phyloP scores from a whole-genome alignment of 1,140 invertebrate genomes.

The Rhagoletis zephyria region DNA sequence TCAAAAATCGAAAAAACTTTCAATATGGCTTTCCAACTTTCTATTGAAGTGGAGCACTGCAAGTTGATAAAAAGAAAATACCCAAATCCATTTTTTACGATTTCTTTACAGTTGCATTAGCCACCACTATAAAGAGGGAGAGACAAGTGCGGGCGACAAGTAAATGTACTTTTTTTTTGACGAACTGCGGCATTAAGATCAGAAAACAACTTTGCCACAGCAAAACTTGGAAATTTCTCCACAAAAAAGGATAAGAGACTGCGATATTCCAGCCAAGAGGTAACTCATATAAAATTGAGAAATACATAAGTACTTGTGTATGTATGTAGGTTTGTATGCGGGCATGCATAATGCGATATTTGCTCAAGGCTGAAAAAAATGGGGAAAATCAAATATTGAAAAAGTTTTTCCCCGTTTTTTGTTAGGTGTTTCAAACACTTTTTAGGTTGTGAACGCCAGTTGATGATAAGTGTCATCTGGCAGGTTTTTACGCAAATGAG shows the following conservation, averaged over 20 bases:
- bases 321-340: not conserved
- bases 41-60: not conserved
- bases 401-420: not conserved
- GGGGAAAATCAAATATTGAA: not conserved
- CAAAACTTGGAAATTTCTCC: not conserved
- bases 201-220: not conserved
- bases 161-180: not conserved
- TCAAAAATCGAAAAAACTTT: constrained; percentile 12
- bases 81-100: not conserved
- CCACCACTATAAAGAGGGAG: not conserved
- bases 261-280: not conserved
- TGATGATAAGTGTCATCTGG: too few relatives aligned
- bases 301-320: not conserved
- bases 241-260: not conserved
- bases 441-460: too few relatives aligned
- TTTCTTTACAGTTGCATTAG: too few relatives aligned
- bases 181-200: not conserved
- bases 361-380: constrained; percentile 41
- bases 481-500: too few relatives aligned
- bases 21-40: constrained; percentile 29
- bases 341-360: constrained; percentile 37
- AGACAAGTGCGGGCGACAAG: not conserved
- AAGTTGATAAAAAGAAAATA: not conserved
- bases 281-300: not conserved
- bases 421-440: not conserved